Evolutionary conservation across 2,113 vertebrate genomes (phyloP).

Genomic region (Heteronetta atricapilla): DNA sequence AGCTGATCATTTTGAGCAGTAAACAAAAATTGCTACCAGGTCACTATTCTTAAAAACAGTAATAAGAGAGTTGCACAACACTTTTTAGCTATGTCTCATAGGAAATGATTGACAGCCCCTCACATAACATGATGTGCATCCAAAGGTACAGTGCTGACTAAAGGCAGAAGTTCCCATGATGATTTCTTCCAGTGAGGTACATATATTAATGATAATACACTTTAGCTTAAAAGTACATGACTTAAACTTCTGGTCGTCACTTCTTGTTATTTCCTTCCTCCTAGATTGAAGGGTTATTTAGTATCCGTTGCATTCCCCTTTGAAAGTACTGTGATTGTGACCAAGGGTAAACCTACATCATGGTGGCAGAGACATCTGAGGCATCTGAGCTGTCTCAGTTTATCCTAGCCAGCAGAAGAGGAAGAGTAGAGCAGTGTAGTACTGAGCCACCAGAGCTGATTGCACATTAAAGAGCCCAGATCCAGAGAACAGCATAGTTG

Average conservation of each 20-base stretch:
- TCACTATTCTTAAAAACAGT: neutral
- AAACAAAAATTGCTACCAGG: neutral
- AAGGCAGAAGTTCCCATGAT: neutral
- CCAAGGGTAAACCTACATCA: constrained; percentile 27
- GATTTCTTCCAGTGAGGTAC: neutral
- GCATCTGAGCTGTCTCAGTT: constrained; percentile 34
- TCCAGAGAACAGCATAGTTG: neutral
- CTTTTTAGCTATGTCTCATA: neutral
- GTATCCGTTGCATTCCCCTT: neutral
- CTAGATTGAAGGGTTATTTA: constrained; percentile 30
- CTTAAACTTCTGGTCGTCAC: neutral
- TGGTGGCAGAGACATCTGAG: constrained; percentile 49
- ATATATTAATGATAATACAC: neutral
- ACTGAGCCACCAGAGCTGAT: neutral
- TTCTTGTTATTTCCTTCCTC: constrained; percentile 39
- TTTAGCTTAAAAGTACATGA: neutral
- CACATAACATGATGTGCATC: neutral
- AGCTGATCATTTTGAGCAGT: neutral
- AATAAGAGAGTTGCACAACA: neutral
- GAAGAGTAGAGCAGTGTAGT: neutral
- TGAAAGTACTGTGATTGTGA: constrained; percentile 21
- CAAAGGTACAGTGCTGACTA: neutral
- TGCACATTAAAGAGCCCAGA: neutral
- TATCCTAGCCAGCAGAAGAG: neutral
- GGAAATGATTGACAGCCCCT: neutral